Percentiles rank a stretch among this genome's conserved stretches.
These are phyloP conservation scores for Rhinoderma darwinii DNA, from an alignment of 2,113 vertebrate genomes.

Conservation along the genomic window DNA sequence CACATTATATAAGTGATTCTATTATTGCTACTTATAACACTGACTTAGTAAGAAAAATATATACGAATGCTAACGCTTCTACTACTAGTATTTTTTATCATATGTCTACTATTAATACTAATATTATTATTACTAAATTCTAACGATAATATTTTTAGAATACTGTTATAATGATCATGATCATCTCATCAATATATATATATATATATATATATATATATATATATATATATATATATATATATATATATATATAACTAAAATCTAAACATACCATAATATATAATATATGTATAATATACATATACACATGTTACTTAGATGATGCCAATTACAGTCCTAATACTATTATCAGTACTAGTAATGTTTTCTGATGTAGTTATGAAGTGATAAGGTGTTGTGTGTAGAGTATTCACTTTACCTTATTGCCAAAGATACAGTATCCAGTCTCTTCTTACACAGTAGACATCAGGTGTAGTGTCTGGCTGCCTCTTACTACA, in stretches of 20 bases:
- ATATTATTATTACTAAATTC: too few relatives aligned
- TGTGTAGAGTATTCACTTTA: background rate
- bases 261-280: too few relatives aligned
- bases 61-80: background rate
- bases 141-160: too few relatives aligned
- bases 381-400: background rate
- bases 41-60: background rate
- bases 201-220: too few relatives aligned
- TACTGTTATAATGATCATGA: too few relatives aligned
- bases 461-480: background rate
- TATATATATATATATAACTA: too few relatives aligned
- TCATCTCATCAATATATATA: too few relatives aligned
- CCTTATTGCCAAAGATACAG: background rate
- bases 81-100: background rate
- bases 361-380: too few relatives aligned
- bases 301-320: background rate
- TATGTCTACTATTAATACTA: too few relatives aligned
- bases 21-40: background rate
- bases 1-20: background rate
- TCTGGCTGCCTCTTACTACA: conserved; percentile 5
- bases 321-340: background rate
- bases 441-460: background rate
- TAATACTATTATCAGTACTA: too few relatives aligned
- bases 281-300: background rate
- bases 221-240: too few relatives aligned